phyloP scores from a whole-genome alignment of 2,888 invertebrate species.

The Cordylochernes scorpioides region DNA sequence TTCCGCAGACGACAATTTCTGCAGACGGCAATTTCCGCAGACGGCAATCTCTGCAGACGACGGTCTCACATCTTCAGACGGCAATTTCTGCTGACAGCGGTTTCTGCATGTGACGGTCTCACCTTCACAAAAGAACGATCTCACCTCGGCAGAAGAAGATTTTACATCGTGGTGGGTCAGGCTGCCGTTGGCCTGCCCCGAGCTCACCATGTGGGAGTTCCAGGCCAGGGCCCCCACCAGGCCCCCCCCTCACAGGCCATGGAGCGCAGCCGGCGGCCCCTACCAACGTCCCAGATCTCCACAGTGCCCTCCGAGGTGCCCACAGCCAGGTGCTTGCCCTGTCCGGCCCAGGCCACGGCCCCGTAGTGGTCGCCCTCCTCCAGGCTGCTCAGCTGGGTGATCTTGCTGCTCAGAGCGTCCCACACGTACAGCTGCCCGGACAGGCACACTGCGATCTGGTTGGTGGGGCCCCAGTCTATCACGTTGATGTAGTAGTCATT shows the following conservation, averaged over 20 bases:
- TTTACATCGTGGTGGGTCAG: slow-evolving; percentile 88
- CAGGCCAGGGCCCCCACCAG: slow-evolving; percentile 70
- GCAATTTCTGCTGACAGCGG: slow-evolving; percentile 89
- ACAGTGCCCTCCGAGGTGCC: slow-evolving; percentile 59
- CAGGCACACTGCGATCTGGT: slow-evolving; percentile 74
- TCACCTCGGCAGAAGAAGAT: slow-evolving; percentile 49
- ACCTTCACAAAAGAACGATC: slow-evolving; percentile 38
- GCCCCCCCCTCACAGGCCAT: slow-evolving; percentile 64
- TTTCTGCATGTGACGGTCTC: slow-evolving; percentile 61
- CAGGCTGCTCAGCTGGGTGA: slow-evolving; percentile 26
- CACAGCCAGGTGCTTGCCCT: slow-evolving; percentile 45
- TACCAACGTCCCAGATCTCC: slow-evolving; percentile 65
- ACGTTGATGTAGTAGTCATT: slow-evolving; percentile 92
- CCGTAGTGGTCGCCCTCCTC: slow-evolving; percentile 35
- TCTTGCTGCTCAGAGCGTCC: slow-evolving; percentile 55
- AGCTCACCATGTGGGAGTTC: slow-evolving; percentile 60
- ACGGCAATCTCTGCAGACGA: slow-evolving; percentile 51
- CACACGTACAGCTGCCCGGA: slow-evolving; percentile 38
- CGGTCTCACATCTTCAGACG: slow-evolving; percentile 87
- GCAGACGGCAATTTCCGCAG: no score
- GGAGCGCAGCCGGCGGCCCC: slow-evolving; percentile 40
- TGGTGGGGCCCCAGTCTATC: slow-evolving; percentile 76
- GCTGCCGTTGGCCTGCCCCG: slow-evolving; percentile 55
- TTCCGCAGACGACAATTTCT: no score
- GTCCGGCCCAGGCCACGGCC: slow-evolving; percentile 68